These are phyloP conservation scores for Andrena dorsata DNA, from an alignment of 2,888 invertebrate genomes.

Conservation along the genomic window DNA sequence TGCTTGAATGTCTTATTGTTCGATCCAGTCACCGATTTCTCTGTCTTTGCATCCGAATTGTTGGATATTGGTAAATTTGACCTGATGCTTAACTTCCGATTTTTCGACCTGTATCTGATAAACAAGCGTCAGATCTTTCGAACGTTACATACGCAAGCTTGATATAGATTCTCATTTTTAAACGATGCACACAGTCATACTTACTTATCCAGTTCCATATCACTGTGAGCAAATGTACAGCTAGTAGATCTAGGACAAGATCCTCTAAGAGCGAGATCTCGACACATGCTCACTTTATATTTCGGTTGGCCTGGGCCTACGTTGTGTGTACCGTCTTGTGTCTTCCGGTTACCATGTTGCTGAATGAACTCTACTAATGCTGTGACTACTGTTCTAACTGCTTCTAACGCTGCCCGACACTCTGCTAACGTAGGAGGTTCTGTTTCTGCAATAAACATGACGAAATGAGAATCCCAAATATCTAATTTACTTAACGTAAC, in stretches of 20 bases:
- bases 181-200: constrained; percentile 43
- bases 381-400: constrained; percentile 90
- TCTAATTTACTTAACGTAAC: background rate
- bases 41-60: constrained; percentile 76
- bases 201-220: constrained; percentile 95
- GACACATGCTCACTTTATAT: constrained; percentile 96
- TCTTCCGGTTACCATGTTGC: constrained; percentile 90
- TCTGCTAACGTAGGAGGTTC: constrained; percentile 88
- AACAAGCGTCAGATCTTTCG: background rate
- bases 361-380: constrained; percentile 92
- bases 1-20: constrained; percentile 81
- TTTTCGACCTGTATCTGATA: constrained; percentile 88
- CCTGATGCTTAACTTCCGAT: constrained; percentile 86
- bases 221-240: constrained; percentile 97
- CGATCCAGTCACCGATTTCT: constrained; percentile 77
- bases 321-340: constrained; percentile 87
- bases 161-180: background rate
- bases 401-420: constrained; percentile 89
- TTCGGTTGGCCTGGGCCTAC: constrained; percentile 88
- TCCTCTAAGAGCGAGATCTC: constrained; percentile 92
- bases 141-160: background rate
- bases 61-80: constrained; percentile 75
- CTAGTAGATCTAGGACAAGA: constrained; percentile 94
- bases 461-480: background rate
- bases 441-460: constrained; percentile 84